Percentiles rank a stretch among this genome's conserved stretches.
Conservation (phyloP, 2,888 invertebrate species). For the Cataglyphis altisquamis region DNA sequence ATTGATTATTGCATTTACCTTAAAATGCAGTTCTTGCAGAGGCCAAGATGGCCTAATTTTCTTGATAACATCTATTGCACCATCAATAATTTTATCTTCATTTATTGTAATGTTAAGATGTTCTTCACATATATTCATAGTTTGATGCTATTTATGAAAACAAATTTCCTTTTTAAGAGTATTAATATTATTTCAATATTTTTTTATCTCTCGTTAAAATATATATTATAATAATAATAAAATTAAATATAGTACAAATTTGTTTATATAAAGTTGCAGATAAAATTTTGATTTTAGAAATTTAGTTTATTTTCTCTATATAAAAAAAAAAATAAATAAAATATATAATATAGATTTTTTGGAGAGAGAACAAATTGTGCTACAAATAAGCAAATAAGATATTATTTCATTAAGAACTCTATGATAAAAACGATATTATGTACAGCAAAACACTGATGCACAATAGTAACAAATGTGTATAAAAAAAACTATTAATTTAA, state of each 20-base stretch:
- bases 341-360: background rate
- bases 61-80: constrained; percentile 90
- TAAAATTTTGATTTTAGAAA: background rate
- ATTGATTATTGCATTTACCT: constrained; percentile 87
- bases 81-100: constrained; percentile 90
- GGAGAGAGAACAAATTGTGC: background rate
- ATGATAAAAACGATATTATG: background rate
- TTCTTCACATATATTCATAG: constrained; percentile 72
- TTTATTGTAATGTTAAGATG: constrained; percentile 89
- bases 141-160: constrained; percentile 20
- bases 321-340: background rate
- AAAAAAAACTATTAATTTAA: background rate
- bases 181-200: constrained; percentile 1
- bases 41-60: constrained; percentile 91
- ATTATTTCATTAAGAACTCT: background rate
- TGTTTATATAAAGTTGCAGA: background rate
- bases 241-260: constrained; percentile 17
- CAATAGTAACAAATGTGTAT: background rate
- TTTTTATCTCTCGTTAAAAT: background rate
- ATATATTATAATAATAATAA: background rate
- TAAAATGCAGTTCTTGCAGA: constrained; percentile 89
- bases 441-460: background rate
- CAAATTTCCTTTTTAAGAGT: constrained; percentile 1
- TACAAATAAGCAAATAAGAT: background rate
- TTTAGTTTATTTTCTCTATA: background rate